Evolutionary conservation across 2,888 invertebrate genomes (phyloP).

Genomic region (Melieria picta): DNA sequence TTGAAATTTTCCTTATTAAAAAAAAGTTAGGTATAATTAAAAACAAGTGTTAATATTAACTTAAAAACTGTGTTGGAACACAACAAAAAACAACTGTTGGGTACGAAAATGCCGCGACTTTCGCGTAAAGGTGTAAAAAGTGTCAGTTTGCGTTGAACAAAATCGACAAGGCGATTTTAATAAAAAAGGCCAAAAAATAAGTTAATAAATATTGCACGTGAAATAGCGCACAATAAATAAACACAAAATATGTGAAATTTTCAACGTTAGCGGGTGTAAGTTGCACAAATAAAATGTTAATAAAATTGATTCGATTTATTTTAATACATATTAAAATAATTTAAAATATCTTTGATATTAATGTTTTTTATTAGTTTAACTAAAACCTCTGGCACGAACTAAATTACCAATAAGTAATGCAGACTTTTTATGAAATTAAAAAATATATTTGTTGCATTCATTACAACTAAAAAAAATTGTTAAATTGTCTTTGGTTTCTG

Average conservation of each 20-base stretch:
- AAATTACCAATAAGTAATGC: no score
- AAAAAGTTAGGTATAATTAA: background rate
- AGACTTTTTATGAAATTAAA: no score
- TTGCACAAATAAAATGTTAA: background rate
- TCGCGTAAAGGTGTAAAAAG: background rate
- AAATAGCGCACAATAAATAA: constrained; percentile 10
- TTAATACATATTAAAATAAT: no score
- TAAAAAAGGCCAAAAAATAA: background rate
- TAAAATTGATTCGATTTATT: no score
- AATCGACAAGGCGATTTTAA: no score
- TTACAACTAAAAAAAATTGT: no score
- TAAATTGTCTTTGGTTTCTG: no score
- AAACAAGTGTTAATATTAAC: background rate
- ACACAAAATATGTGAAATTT: constrained; percentile 37
- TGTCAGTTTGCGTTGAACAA: background rate
- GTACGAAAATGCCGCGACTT: background rate
- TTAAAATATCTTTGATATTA: no score
- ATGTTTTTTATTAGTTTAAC: no score
- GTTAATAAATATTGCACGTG: no score
- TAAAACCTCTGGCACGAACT: no score
- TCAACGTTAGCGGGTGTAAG: constrained; percentile 33
- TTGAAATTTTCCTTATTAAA: background rate
- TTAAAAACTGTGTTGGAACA: background rate
- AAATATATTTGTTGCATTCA: no score
- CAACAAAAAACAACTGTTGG: background rate